These are phyloP conservation scores for Lamellibrachia columna DNA, from an alignment of 2,888 invertebrate species.

Conservation along the genomic window DNA sequence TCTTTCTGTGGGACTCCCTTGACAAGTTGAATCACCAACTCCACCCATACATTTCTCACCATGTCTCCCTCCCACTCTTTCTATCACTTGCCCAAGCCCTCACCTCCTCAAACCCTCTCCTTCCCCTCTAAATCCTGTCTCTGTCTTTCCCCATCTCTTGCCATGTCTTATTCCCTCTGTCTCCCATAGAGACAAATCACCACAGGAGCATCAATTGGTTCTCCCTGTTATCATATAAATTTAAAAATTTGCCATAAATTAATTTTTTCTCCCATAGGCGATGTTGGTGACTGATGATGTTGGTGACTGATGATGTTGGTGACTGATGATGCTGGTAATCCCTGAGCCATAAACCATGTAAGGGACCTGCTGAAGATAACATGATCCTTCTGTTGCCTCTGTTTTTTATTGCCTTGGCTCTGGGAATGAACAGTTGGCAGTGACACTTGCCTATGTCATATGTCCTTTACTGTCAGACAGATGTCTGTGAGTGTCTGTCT, in stretches of 20 bases:
- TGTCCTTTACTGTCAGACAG: constrained; percentile 1
- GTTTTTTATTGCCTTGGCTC: neutral
- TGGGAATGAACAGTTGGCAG: neutral
- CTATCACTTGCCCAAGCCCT: no score
- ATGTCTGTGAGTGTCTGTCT: neutral
- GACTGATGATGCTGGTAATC: neutral
- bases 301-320: neutral
- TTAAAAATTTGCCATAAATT: neutral
- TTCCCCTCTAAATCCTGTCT: neutral
- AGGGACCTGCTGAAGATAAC: neutral
- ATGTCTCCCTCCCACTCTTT: neutral
- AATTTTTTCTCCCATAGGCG: neutral
- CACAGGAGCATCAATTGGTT: neutral
- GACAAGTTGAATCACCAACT: neutral
- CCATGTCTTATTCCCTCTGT: neutral
- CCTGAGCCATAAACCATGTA: neutral
- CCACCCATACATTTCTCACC: neutral
- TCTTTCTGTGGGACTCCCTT: neutral
- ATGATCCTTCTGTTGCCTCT: neutral
- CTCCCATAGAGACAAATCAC: neutral
- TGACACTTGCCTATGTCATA: neutral
- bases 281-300: no score
- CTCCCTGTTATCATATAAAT: neutral
- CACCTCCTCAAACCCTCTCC: no score
- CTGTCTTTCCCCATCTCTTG: neutral